Base-by-base conservation (phyloP, 2,113 vertebrate species). In the Ondatra zibethicus region DNA sequence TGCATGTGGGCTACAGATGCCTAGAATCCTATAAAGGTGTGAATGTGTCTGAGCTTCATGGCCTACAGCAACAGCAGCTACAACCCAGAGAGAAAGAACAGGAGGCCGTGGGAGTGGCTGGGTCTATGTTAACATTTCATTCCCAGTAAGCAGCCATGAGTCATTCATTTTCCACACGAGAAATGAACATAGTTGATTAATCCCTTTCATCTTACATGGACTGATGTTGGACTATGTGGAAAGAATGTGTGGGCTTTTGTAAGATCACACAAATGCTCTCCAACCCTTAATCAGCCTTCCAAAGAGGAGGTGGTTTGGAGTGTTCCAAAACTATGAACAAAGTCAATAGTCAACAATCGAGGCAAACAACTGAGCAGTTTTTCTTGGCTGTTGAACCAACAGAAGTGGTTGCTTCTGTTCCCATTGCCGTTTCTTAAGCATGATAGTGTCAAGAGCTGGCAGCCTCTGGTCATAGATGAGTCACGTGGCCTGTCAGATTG, bases 351-450 rank as follows among this genome's bases (percentile, higher is more conserved):
- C 82, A 95, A 88, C 66, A 91, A 92, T 84, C 7, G 72, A 61
- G 73, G n/a, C 17, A n/a, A 95, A 93, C 88, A 39, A 68, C 80
- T 17, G 11, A 92, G 21, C 36, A 27, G 19, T 96, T 88, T 73
- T 76, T 42, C 31, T 89, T 91, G 29, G n/a, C 36, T 75, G 2
- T 93, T 33, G 33, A 82, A 10, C 88, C 42, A 87, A 66, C 21
- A 87, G 45, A 87, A 25, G 12, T 58, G 88, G 65, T 14, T 29
- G 17, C 25, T 27, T 63, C 4, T 72, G n/a, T 33, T 33, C 72
- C 45, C 23, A 29, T 55, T 88, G 29, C 77, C 75, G 39, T 82
- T 13, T 75, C n/a, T 73, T 77, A 63, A 45, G 61, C 42, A 2
- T 7, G 14, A 19, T 58, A 58, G 13, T 29, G 68, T n/a, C 31